phyloP scores from a whole-genome alignment of 2,113 vertebrate species.

The Neolamprologus hecqui region DNA sequence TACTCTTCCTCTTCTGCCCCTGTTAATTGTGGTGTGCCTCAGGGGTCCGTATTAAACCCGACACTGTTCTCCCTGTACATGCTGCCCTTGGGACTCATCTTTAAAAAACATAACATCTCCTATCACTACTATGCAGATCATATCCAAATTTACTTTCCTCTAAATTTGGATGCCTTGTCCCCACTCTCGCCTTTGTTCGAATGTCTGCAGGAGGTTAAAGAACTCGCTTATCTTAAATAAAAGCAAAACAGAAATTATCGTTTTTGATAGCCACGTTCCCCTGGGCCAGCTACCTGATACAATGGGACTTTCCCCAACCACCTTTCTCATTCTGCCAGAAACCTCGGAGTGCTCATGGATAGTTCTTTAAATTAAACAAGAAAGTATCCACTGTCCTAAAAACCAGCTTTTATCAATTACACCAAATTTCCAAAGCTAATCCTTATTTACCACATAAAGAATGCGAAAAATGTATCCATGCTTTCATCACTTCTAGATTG shows the following conservation, averaged over 20 bases:
- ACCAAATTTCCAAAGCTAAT: background rate
- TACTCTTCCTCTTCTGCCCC: background rate
- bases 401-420: background rate
- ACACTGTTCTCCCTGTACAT: background rate
- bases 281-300: background rate
- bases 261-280: background rate
- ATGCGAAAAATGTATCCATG: rapidly evolving
- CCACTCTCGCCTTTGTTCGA: background rate
- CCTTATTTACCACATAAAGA: background rate
- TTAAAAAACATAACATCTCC: background rate
- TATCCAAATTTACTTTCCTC: background rate
- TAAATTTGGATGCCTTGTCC: background rate
- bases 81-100: background rate
- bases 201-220: background rate
- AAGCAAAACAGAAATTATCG: background rate
- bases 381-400: rapidly evolving
- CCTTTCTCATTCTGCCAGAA: background rate
- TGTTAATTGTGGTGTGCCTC: background rate
- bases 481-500: rapidly evolving
- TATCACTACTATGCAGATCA: background rate
- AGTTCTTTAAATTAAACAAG: background rate
- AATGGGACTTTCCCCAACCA: rapidly evolving
- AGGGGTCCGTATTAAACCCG: background rate
- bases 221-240: background rate
- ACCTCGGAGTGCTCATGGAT: background rate